Base-by-base conservation (phyloP, 1,140 invertebrate species). In the Mactra quadrangularis region DNA sequence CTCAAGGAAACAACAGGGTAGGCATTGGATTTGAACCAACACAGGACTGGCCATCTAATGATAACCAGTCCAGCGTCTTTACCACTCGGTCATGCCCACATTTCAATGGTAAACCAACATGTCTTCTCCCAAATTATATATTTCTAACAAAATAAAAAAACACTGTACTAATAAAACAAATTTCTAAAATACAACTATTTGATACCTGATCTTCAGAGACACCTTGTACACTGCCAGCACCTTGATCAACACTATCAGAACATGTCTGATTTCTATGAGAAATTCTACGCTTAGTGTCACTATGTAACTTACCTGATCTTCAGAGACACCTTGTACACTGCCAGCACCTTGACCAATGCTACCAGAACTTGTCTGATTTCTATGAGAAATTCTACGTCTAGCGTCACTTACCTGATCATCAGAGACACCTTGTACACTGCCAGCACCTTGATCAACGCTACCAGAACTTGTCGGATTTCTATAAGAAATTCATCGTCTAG, bases 231-330 rank as follows among this genome's bases (percentile, higher is more conserved):
- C n/a, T n/a, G n/a, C n/a, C n/a, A n/a, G n/a, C n/a, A n/a, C n/a
- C n/a, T 4, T 66, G 60, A 15, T 22, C 19, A 22, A 25, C 33
- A 25, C 38, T 53, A 17, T 27, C 50, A 6, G 45, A 55, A 19
- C 62, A 79, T 17, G 62, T 70, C n/a, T 62, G 35, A 6, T 38
- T 29, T 25, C 62, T 52, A 38, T 52, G 59, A 9, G 76, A 79
- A 2, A 79, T 45, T 17, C 62, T 27, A 6, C 76, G 60, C 25
- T 64, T 35, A 2, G 45, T 38, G 22, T 79, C 76, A 50, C 60
- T 62, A n/a, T n/a, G n/a, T n/a, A n/a, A n/a, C n/a, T 59, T 35
- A 79, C 76, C 76, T 79, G 76, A 45, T 70, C 52, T 22, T 79
- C 76, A 0, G 76, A 55, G 27, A 57, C 29, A 13, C 52, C 76